These are phyloP conservation scores for Geophilus truncorum DNA, from an alignment of 2,888 invertebrate genomes.

Conservation along the genomic window DNA sequence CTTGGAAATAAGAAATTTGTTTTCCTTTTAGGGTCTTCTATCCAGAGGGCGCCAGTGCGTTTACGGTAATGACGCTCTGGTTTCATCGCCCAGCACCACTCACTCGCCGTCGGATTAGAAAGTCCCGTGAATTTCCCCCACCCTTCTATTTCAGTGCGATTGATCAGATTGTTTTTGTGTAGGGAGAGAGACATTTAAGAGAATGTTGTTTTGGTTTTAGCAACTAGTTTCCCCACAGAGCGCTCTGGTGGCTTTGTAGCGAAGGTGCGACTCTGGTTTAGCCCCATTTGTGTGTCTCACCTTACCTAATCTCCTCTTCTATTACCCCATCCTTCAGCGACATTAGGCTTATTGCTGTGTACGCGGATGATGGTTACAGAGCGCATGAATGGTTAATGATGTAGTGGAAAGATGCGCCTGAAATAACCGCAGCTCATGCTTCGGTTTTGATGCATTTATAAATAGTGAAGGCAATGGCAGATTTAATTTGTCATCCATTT, in stretches of 20 bases:
- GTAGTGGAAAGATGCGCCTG: neutral
- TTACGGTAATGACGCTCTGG: neutral
- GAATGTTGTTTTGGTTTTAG: neutral
- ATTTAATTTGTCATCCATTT: neutral
- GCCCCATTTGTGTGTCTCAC: neutral
- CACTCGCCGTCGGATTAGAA: neutral
- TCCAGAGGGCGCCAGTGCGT: neutral
- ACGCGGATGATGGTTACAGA: neutral
- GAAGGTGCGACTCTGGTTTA: too few relatives aligned
- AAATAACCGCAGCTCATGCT: neutral
- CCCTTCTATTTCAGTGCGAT: neutral
- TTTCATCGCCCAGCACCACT: neutral
- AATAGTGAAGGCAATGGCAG: neutral
- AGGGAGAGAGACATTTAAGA: neutral
- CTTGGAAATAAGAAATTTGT: neutral
- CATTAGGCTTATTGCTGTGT: neutral
- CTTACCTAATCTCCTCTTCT: neutral
- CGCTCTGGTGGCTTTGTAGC: neutral
- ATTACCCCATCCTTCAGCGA: neutral
- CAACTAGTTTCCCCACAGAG: neutral
- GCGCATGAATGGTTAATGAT: neutral
- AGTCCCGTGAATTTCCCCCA: neutral
- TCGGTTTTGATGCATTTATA: neutral
- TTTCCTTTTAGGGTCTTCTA: neutral
- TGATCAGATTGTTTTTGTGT: neutral